phyloP scores from a whole-genome alignment of 30 jellyfish, hydroid and myxozoan species.

The Cassiopea xamachana region DNA sequence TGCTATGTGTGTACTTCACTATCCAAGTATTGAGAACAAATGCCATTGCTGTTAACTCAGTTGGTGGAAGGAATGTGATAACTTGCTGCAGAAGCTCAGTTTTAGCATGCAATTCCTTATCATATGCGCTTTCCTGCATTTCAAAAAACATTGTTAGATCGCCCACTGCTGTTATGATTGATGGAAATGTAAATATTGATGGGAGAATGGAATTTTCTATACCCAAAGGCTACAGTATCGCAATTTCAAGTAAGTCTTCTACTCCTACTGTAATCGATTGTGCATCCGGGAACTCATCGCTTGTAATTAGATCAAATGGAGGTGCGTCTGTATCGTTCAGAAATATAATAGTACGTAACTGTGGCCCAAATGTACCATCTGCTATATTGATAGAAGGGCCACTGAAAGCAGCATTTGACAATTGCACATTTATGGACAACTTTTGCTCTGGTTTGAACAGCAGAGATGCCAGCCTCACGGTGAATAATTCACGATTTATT shows the following conservation, averaged over 20 bases:
- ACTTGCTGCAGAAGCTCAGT: background rate
- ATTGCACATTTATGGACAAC: conserved; percentile 57
- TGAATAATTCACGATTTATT: conserved; percentile 17
- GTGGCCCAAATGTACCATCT: conserved; percentile 65
- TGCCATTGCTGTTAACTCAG: background rate
- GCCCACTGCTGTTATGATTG: conserved; percentile 12
- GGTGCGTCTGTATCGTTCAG: background rate
- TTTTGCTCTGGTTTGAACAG: conserved; percentile 64
- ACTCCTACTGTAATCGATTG: background rate
- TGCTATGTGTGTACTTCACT: too few relatives aligned
- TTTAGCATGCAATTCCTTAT: background rate
- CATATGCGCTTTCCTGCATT: conserved; percentile 21
- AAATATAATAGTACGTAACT: conserved; percentile 4
- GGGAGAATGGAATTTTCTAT: background rate
- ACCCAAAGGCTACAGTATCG: conserved; percentile 6
- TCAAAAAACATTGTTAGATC: background rate
- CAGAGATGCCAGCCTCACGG: conserved; percentile 35
- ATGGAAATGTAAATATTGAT: conserved; percentile 2
- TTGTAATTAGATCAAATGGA: conserved; percentile 1
- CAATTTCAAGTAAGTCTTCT: background rate
- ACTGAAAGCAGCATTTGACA: conserved; percentile 15
- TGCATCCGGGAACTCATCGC: background rate
- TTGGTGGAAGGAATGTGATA: background rate
- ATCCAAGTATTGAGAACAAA: background rate
- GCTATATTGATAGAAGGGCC: conserved; percentile 49